Evolutionary conservation across 2,113 vertebrate genomes (phyloP), one percentile per base, ranked within the genome.

Genomic region (Pachyramphus minor): DNA sequence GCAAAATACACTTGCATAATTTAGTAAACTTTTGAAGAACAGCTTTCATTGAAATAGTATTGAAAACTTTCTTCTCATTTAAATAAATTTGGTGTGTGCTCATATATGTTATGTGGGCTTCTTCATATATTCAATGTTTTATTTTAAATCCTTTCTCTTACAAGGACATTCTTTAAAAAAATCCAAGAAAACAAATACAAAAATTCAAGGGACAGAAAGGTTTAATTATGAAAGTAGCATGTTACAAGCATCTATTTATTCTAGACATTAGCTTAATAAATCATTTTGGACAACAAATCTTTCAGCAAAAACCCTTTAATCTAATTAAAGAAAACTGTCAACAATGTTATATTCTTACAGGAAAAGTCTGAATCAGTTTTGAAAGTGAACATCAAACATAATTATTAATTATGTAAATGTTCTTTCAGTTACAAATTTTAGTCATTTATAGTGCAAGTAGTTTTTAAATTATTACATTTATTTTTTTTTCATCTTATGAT

Each of bases 391-490:
- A 69, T 78, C 33, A 56, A 77, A 66, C 24, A 39, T 49, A 85
- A 90, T 74, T 71, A 45, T 58, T 89, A 50, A 84, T 73, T 84
- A 84, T 12, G 42, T n/a, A 89, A 87, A 74, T 84, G 18, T 77
- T 84, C 33, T 59, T 12, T 74, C 21, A 45, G 12, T 77, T 80
- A 27, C 59, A 18, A 52, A 39, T 66, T 88, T 63, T 91, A 42
- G 14, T 73, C 6, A 68, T 41, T 53, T 95, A n/a, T 83, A 28
- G 9, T 45, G 85, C 64, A 42, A 41, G 50, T 28, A 67, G 27
- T 45, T 92, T 91, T 93, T 63, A 89, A 96, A 44, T 94, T 25
- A 94, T 71, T 80, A 88, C 27, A 71, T 45, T n/a, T 89, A 95
- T 79, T 95, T 84, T 86, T 45, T n/a, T 69, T 87, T 63, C 39